A percentile compares a stretch with the other conserved stretches of the same genome.
Conservation (phyloP, 2,888 invertebrate genomes). For the Urechis unicinctus region DNA sequence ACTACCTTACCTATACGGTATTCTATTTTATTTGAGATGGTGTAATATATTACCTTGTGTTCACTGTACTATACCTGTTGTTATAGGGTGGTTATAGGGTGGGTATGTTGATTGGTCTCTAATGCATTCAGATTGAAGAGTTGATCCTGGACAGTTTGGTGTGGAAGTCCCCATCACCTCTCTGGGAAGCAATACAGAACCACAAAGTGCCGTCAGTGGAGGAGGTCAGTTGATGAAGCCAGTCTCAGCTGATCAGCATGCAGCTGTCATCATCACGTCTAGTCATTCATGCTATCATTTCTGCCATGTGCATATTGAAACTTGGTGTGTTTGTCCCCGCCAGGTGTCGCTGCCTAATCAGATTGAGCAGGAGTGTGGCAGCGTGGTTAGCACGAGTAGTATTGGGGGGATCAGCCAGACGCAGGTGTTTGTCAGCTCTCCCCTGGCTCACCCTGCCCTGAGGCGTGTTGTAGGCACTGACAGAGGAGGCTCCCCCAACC, state of each 20-base stretch:
- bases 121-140: conserved; percentile 74
- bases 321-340: too few relatives aligned
- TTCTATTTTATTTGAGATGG: too few relatives aligned
- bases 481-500: background rate
- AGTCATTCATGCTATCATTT: too few relatives aligned
- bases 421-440: conserved; percentile 20
- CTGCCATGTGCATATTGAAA: too few relatives aligned
- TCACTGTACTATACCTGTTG: too few relatives aligned
- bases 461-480: conserved; percentile 27
- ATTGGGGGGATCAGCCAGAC: background rate
- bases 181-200: conserved; percentile 72
- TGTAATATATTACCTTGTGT: too few relatives aligned
- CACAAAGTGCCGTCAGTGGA: conserved; percentile 65
- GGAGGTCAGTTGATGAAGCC: conserved; percentile 64
- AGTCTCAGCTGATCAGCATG: too few relatives aligned
- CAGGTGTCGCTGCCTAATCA: conserved; percentile 58
- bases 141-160: conserved; percentile 83
- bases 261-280: too few relatives aligned
- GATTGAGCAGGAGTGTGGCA: conserved; percentile 33
- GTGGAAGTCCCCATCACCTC: conserved; percentile 78
- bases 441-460: conserved; percentile 36
- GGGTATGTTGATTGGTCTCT: too few relatives aligned
- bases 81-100: too few relatives aligned
- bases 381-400: conserved; percentile 2
- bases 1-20: too few relatives aligned